Conservation (phyloP, 1,140 invertebrate species). For the Drosophila santomea region DNA sequence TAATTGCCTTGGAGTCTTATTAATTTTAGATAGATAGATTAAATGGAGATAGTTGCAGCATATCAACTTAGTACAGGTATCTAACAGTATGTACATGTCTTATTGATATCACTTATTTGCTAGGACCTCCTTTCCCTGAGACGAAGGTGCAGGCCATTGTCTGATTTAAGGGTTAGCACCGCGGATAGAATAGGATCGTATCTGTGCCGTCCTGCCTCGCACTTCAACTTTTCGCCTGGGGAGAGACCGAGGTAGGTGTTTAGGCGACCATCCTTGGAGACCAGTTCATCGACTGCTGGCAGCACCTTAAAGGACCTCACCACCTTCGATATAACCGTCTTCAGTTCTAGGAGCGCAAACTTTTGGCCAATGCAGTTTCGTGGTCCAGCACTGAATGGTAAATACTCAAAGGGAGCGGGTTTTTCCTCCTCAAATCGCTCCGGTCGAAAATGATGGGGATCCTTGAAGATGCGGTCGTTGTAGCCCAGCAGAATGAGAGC, state of each 20-base stretch:
- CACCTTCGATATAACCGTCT: constrained; percentile 85
- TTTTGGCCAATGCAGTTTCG: constrained; percentile 85
- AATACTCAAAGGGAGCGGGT: constrained; percentile 86
- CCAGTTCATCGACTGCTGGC: constrained; percentile 67
- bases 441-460: constrained; percentile 91
- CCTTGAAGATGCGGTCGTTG: constrained; percentile 86
- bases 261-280: constrained; percentile 60
- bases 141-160: constrained; percentile 68
- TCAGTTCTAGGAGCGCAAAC: constrained; percentile 85
- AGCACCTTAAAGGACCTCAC: constrained; percentile 80
- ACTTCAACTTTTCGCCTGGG: constrained; percentile 19
- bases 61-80: not conserved
- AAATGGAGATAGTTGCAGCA: no score
- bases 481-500: constrained; percentile 62
- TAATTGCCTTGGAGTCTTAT: no score
- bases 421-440: constrained; percentile 88
- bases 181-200: constrained; percentile 73
- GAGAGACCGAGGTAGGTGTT: constrained; percentile 61
- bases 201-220: constrained; percentile 52
- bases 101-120: not conserved
- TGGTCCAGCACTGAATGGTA: constrained; percentile 87
- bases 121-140: constrained; percentile 43
- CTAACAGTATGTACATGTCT: not conserved
- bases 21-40: no score
- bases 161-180: constrained; percentile 72